These are phyloP conservation scores for Drosophila melanica DNA, from an alignment of 1,140 invertebrate species.

Conservation along the genomic window DNA sequence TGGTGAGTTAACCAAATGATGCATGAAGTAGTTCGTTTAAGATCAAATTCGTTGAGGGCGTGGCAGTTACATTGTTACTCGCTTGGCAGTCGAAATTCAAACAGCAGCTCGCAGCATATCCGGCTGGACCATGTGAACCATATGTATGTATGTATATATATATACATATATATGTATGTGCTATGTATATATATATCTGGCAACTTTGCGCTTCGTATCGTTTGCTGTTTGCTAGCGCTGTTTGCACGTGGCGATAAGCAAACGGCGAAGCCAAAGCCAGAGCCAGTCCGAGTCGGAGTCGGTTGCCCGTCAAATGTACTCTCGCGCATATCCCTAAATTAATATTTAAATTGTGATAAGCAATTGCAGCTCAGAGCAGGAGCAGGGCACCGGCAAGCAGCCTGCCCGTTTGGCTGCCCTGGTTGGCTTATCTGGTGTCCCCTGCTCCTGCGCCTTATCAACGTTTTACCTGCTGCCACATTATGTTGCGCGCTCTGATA, in stretches of 20 bases:
- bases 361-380: slow-evolving; percentile 32
- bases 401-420: background rate
- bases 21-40: too few relatives aligned
- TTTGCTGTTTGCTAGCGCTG: slow-evolving; percentile 31
- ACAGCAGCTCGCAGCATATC: background rate
- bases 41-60: background rate
- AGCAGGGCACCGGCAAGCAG: slow-evolving; percentile 41
- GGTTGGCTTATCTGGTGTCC: slow-evolving; percentile 50
- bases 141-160: background rate
- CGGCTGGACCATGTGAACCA: slow-evolving; percentile 17
- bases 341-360: slow-evolving; percentile 79
- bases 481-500: slow-evolving; percentile 44
- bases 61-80: slow-evolving; percentile 24
- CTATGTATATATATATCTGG: slow-evolving; percentile 9
- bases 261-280: background rate
- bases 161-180: background rate
- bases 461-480: slow-evolving; percentile 48
- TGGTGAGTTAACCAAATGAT: slow-evolving; percentile 54
- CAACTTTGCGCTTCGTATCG: slow-evolving; percentile 37
- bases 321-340: slow-evolving; percentile 69
- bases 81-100: slow-evolving; percentile 4
- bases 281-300: slow-evolving; percentile 6
- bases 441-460: slow-evolving; percentile 30
- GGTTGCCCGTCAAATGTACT: slow-evolving; percentile 39
- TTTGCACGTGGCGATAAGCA: slow-evolving; percentile 49